Evolutionary conservation across 2,888 invertebrate genomes (phyloP).

Genomic region (Serrognathus titanus): DNA sequence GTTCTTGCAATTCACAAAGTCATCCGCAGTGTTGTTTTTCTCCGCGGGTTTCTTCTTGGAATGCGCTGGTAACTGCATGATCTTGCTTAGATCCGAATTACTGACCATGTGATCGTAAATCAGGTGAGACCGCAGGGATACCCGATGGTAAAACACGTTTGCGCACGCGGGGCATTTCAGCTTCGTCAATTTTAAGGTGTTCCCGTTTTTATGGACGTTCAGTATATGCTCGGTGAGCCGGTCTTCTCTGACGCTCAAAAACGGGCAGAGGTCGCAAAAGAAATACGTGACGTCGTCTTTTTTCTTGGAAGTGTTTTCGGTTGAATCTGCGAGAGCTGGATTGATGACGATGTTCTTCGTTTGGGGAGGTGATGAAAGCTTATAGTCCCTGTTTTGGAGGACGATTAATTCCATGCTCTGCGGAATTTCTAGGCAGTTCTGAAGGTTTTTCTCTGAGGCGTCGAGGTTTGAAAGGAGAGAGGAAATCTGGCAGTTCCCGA

Average conservation of each 20-base stretch:
- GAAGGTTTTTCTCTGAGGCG: slow-evolving; percentile 24
- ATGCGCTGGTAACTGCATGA: slow-evolving; percentile 55
- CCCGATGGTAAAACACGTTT: slow-evolving; percentile 61
- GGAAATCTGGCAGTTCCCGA: slow-evolving; percentile 42
- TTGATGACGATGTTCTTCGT: slow-evolving; percentile 16
- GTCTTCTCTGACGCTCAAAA: slow-evolving; percentile 42
- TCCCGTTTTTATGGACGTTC: slow-evolving; percentile 52
- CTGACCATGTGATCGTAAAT: slow-evolving; percentile 67
- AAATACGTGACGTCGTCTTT: slow-evolving; percentile 36
- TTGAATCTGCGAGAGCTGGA: slow-evolving; percentile 10
- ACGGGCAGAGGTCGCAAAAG: slow-evolving; percentile 46
- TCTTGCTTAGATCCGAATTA: slow-evolving; percentile 57
- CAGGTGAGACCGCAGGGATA: slow-evolving; percentile 62
- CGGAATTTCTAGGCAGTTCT: slow-evolving; percentile 20
- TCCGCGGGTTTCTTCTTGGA: slow-evolving; percentile 13
- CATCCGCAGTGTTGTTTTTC: slow-evolving; percentile 2
- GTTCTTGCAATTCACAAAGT: slow-evolving; percentile 27
- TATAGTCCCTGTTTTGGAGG: slow-evolving; percentile 33
- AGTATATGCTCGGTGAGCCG: slow-evolving; percentile 45
- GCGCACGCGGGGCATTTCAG: slow-evolving; percentile 66
- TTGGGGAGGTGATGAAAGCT: slow-evolving; percentile 22
- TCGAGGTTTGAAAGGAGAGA: slow-evolving; percentile 43
- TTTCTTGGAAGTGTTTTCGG: slow-evolving; percentile 1
- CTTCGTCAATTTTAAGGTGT: slow-evolving; percentile 53
- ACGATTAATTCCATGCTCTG: slow-evolving; percentile 39